These are phyloP conservation scores for Pygocentrus nattereri DNA, from an alignment of 2,797 vertebrate species.

Conservation along the genomic window DNA sequence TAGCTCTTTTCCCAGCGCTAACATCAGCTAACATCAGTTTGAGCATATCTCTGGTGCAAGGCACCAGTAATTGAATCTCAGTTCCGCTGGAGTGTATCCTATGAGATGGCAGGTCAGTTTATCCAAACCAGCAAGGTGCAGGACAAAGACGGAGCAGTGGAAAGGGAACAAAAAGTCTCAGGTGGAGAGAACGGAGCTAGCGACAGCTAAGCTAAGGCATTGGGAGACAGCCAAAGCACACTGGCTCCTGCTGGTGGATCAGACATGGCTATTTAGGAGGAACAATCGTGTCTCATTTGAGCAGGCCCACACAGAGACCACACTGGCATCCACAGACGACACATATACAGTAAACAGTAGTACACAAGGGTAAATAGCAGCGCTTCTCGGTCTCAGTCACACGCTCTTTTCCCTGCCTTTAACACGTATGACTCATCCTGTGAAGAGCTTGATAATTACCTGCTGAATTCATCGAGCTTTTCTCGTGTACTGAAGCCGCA, in stretches of 20 bases:
- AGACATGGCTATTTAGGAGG: slow-evolving; percentile 31
- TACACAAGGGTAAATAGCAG: neutral
- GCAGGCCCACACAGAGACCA: slow-evolving; percentile 19
- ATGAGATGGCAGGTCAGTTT: slow-evolving; percentile 41
- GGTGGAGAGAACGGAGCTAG: slow-evolving; percentile 20
- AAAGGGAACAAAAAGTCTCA: slow-evolving; percentile 33
- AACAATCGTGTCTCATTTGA: slow-evolving; percentile 24
- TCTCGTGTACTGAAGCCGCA: neutral
- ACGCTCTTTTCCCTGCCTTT: neutral
- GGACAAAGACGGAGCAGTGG: slow-evolving; percentile 26
- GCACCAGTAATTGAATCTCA: slow-evolving; percentile 49
- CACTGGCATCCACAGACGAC: neutral
- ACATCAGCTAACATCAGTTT: slow-evolving; percentile 35
- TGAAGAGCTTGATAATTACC: slow-evolving; percentile 12
- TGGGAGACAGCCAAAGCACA: slow-evolving; percentile 38
- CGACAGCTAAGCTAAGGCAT: slow-evolving; percentile 4
- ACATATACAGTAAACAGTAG: slow-evolving; percentile 9
- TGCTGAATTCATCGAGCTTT: neutral
- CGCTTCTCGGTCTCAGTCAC: neutral
- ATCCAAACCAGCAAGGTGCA: slow-evolving; percentile 28
- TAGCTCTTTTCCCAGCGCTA: slow-evolving; percentile 4
- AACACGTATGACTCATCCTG: neutral
- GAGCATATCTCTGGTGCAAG: slow-evolving; percentile 25
- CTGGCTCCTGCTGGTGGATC: slow-evolving; percentile 48
- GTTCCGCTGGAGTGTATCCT: slow-evolving; percentile 44